Evolutionary conservation across 2,113 vertebrate species (phyloP).

Genomic region (Seriola quinqueradiata): DNA sequence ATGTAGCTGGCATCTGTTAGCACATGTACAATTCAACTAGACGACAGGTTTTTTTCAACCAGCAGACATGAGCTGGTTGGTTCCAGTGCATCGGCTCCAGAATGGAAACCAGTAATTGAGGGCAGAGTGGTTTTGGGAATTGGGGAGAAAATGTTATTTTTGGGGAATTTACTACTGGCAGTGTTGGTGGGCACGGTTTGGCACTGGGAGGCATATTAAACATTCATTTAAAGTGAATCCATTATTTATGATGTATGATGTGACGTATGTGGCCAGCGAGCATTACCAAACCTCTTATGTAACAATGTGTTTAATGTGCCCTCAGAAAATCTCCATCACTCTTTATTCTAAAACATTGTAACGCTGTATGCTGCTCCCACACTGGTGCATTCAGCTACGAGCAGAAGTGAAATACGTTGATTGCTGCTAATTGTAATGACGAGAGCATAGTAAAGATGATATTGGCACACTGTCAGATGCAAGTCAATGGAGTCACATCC

Average conservation of each 20-base stretch:
- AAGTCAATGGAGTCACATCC: slow-evolving; percentile 51
- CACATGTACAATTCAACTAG: slow-evolving; percentile 29
- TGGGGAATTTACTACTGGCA: slow-evolving; percentile 40
- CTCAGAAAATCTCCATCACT: neutral
- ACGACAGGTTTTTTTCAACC: slow-evolving; percentile 13
- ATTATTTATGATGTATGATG: slow-evolving; percentile 57
- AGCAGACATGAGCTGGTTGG: slow-evolving; percentile 27
- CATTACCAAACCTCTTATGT: neutral
- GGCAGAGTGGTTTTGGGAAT: slow-evolving; percentile 31
- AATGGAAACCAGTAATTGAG: slow-evolving; percentile 36
- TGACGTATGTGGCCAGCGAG: slow-evolving; percentile 9
- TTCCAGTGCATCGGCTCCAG: slow-evolving; percentile 7
- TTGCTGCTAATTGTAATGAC: slow-evolving; percentile 45
- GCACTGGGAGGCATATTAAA: slow-evolving; percentile 20
- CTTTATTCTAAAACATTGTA: neutral
- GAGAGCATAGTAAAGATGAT: slow-evolving; percentile 48
- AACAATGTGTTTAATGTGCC: neutral
- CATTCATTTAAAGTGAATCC: slow-evolving; percentile 41
- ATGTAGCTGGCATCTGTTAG: slow-evolving; percentile 47
- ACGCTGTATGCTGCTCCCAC: neutral
- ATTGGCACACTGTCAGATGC: slow-evolving; percentile 52
- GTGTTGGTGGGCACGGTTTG: slow-evolving; percentile 33
- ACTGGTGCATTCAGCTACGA: neutral
- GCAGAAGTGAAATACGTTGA: slow-evolving; percentile 35
- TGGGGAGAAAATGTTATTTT: slow-evolving; percentile 32